Evolutionary conservation across 2,797 vertebrate genomes (phyloP).

Genomic region (Pipistrellus kuhlii): DNA sequence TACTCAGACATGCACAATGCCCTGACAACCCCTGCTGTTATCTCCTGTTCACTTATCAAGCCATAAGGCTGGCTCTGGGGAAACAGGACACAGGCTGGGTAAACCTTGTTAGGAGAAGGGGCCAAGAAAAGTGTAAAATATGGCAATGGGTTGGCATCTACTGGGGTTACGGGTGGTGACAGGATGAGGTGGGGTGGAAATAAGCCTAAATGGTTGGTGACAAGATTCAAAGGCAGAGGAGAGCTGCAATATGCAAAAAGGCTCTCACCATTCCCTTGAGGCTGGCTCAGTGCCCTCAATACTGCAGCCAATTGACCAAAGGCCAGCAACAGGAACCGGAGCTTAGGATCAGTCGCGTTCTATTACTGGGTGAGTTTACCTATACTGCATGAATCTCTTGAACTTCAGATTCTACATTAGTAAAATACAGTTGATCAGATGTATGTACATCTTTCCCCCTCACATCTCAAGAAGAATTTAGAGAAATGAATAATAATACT

Average conservation of each 20-base stretch:
- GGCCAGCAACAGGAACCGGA: not conserved
- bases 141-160: not conserved
- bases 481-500: conserved; percentile 24
- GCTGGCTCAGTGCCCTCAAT: not conserved
- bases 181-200: not conserved
- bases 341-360: not conserved
- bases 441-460: not conserved
- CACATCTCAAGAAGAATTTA: conserved; percentile 20
- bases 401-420: not conserved
- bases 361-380: not conserved
- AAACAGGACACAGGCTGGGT: not conserved
- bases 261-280: not conserved
- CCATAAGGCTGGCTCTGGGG: not conserved
- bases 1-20: not conserved
- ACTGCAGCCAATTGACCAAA: not conserved
- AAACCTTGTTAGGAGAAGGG: not conserved
- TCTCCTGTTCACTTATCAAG: conserved; percentile 22
- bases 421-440: conserved; percentile 3
- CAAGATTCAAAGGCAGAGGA: not conserved
- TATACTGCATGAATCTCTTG: not conserved
- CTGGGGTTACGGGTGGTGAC: not conserved
- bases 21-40: not conserved
- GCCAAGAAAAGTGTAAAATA: not conserved
- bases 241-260: not conserved
- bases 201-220: conserved; percentile 5